Evolutionary conservation across 1,140 invertebrate genomes (phyloP), one percentile per base, ranked within the genome.

Genomic region (Drosophila nasuta): DNA sequence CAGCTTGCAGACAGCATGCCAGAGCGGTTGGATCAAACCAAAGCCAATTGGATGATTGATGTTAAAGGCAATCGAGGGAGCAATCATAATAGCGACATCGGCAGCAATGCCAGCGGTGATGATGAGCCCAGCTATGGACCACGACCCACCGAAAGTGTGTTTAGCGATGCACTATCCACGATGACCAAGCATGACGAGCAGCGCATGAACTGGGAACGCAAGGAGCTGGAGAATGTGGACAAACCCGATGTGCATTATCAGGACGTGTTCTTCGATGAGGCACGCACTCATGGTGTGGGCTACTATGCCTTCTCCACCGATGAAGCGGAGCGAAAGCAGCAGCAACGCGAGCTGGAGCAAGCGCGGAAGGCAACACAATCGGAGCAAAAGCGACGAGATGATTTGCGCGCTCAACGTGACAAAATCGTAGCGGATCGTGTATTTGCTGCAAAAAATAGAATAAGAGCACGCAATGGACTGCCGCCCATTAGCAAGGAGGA

Each of bases 221-320:
- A 96, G 82, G 94, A 94, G 60, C 91, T 92, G 33, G 91, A 94
- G 93, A 87, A 91, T 94, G 11, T 89, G 72, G 8, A 93, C 81
- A 92, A 96, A 94, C 93, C 94, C 48, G 94, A 97, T 83, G 95
- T 98, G 59, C 97, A 98, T 93, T 98, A 98, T 90, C 96, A 98
- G 92, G 97, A 98, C 93, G 93, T 98, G 43, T 93, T 97, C 10
- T 98, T 97, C 92, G 96, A 97, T 93, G 97, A 98, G 95, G 96
- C 97, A 0, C 94, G 97, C 71, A 94, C 95, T 1, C 97, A 98
- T 91, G 98, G 97, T 85, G 97, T 97, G 10, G 96, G 96, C 15
- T 98, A 97, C 91, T 98, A 96, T 93, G 94, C 95, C 8, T 98
- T 99, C 92, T 97, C 97, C 6, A 96, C 95, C 49, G 96, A 98